Evolutionary conservation across 2,113 vertebrate species (phyloP).

Genomic region (Procavia capensis): DNA sequence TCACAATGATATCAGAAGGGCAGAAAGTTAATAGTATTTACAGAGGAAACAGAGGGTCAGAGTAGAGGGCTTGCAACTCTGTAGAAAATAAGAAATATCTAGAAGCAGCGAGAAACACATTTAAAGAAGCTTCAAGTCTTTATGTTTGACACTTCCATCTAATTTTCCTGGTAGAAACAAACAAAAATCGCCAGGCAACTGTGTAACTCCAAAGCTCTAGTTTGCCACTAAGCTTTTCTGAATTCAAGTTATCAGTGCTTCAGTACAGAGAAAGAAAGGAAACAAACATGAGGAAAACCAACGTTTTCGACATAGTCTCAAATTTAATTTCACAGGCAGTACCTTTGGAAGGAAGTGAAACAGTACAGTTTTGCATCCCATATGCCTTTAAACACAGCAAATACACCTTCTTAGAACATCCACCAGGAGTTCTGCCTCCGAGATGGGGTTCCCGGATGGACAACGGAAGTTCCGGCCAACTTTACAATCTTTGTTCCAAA

Average conservation of each 20-base stretch:
- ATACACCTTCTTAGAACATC: neutral
- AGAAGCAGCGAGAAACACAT: neutral
- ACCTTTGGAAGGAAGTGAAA: neutral
- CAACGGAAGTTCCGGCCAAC: neutral
- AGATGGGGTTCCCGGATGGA: neutral
- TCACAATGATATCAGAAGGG: slow-evolving; percentile 12
- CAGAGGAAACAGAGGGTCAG: neutral
- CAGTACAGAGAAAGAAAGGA: neutral
- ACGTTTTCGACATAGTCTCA: neutral
- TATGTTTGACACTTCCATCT: neutral
- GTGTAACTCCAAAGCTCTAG: neutral
- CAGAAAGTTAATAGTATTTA: neutral
- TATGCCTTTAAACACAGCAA: neutral
- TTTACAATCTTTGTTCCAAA: neutral
- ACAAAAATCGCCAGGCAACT: neutral
- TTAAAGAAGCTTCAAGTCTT: neutral
- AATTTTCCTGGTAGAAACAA: slow-evolving; percentile 11
- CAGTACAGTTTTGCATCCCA: too few species aligned
- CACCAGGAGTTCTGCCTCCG: neutral
- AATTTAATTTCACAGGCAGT: neutral
- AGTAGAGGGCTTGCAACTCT: neutral
- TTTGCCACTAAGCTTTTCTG: neutral
- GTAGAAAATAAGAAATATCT: neutral
- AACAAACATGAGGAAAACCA: neutral
- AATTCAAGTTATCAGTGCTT: slow-evolving; percentile 16